phyloP scores from a whole-genome alignment of 30 jellyfish, hydroid and myxozoan species.

The Pseudorhiza aurosa region DNA sequence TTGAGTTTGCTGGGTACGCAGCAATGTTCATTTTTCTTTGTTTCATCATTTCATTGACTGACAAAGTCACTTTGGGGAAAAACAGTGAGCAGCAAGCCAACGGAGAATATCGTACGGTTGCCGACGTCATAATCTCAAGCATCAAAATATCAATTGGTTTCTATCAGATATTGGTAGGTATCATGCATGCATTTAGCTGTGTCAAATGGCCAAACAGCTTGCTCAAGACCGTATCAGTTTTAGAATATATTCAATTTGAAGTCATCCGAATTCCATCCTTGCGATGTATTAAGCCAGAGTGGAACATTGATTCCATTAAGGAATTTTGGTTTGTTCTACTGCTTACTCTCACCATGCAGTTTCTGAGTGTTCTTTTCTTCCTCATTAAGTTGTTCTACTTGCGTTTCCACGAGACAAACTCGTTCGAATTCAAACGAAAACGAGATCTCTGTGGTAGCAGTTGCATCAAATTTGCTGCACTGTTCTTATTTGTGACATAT shows the following conservation, averaged over 20 bases:
- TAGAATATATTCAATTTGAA: constrained; percentile 34
- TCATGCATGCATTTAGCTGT: constrained; percentile 10
- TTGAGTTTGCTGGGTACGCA: constrained; percentile 26
- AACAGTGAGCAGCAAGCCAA: neutral
- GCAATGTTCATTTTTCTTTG: constrained; percentile 34
- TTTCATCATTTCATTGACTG: constrained; percentile 42
- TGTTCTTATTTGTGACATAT: constrained; percentile 51
- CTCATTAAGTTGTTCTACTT: constrained; percentile 3
- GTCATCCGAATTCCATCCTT: constrained; percentile 44
- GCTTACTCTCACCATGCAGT: constrained; percentile 42
- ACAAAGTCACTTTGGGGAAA: neutral
- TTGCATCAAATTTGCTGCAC: constrained; percentile 6
- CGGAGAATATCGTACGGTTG: constrained; percentile 12
- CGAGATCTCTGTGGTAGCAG: neutral
- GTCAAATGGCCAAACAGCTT: constrained; percentile 59
- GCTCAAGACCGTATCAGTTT: neutral
- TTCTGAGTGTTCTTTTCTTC: constrained; percentile 2
- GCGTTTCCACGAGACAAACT: neutral
- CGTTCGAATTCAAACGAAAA: neutral
- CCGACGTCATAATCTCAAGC: constrained; percentile 45
- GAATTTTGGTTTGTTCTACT: constrained; percentile 41
- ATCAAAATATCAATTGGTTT: constrained; percentile 50
- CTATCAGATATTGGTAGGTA: constrained; percentile 32
- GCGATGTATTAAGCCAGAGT: constrained; percentile 45
- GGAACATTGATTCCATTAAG: constrained; percentile 12